phyloP scores from a whole-genome alignment of 2,797 vertebrate genomes.

The Synaphobranchus kaupii region DNA sequence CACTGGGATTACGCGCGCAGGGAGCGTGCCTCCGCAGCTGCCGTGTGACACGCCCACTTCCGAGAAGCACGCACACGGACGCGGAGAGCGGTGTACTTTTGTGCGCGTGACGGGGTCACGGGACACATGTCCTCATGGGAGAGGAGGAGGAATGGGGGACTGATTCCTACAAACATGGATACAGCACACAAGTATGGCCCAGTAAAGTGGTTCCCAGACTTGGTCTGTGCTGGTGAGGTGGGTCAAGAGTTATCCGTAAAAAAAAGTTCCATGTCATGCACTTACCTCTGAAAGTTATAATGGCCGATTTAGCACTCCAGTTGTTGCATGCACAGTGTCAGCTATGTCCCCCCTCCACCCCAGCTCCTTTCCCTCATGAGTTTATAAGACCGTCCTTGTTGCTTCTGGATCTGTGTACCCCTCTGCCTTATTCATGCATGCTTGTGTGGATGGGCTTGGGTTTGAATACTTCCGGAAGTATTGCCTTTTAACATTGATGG shows the following conservation, averaged over 20 bases:
- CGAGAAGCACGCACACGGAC: too few relatives aligned
- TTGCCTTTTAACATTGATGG: too few relatives aligned
- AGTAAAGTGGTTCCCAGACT: neutral
- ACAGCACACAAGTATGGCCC: neutral
- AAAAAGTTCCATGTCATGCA: neutral
- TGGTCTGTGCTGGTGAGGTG: neutral
- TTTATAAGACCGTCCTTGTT: too few relatives aligned
- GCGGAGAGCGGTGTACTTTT: neutral
- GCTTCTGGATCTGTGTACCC: too few relatives aligned
- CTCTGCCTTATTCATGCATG: too few relatives aligned
- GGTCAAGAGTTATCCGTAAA: neutral
- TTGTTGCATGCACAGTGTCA: neutral
- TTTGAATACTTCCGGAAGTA: too few relatives aligned
- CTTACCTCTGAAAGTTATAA: neutral
- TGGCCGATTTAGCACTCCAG: neutral
- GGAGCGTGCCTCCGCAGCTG: constrained; percentile 8
- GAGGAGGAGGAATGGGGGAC: neutral
- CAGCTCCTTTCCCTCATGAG: too few relatives aligned
- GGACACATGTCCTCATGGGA: neutral
- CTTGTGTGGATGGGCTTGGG: too few relatives aligned
- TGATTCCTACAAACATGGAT: neutral
- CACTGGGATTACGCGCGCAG: constrained; percentile 14
- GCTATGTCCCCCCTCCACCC: neutral
- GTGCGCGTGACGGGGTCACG: neutral
- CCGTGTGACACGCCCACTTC: constrained; percentile 1